phyloP scores from a whole-genome alignment of 2,113 vertebrate genomes.

The Mohoua ochrocephala region DNA sequence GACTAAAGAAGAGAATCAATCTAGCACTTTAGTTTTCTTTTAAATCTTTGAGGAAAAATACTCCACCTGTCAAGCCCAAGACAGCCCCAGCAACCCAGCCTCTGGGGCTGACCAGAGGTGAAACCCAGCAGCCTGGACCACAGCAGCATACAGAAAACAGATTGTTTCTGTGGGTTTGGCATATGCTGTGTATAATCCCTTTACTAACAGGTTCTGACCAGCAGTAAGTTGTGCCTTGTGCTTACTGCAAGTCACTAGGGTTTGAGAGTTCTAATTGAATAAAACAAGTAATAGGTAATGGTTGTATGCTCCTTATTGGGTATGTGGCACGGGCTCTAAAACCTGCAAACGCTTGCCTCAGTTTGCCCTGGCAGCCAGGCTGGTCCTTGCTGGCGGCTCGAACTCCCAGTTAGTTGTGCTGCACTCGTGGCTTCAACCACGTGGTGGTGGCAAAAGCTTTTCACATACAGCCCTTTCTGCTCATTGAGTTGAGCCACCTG shows the following conservation, averaged over 20 bases:
- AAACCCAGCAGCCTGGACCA: neutral
- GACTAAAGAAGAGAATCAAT: neutral
- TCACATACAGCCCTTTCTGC: neutral
- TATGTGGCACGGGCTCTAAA: neutral
- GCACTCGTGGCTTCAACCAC: slow-evolving; percentile 13
- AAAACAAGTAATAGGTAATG: neutral
- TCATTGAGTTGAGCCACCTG: neutral
- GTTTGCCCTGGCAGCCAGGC: neutral
- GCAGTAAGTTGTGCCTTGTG: neutral
- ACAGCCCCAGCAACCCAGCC: neutral
- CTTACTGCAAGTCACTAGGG: neutral
- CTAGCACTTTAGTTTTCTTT: neutral
- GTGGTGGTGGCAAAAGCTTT: slow-evolving; percentile 56
- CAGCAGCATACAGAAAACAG: neutral
- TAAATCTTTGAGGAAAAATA: neutral
- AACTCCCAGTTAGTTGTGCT: neutral
- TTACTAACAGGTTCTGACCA: neutral
- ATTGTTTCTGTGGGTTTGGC: neutral
- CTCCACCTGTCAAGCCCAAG: neutral
- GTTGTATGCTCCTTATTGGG: neutral
- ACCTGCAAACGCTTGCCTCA: rapidly evolving
- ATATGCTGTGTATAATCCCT: neutral
- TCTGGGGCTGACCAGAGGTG: neutral
- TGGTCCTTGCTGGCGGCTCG: neutral
- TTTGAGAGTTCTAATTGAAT: neutral